These are phyloP conservation scores for Ondatra zibethicus DNA, from an alignment of 2,113 vertebrate species.

Conservation along the genomic window DNA sequence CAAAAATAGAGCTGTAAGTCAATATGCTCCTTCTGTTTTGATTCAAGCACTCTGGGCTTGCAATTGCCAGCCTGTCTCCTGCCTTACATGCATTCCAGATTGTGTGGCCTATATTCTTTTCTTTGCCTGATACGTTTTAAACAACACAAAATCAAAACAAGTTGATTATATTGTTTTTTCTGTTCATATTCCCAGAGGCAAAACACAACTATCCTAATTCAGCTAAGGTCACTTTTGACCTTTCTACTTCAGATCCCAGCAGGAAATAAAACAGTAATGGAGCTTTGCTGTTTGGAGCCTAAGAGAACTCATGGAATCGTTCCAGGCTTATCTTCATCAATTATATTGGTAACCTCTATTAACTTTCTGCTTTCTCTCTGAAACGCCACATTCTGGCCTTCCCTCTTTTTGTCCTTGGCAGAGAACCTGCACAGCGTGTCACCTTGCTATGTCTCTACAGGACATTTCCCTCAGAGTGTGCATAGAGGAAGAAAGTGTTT, in stretches of 20 bases:
- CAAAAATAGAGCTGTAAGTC: background rate
- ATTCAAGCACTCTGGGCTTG: background rate
- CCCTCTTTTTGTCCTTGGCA: conserved; percentile 21
- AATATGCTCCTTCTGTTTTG: background rate
- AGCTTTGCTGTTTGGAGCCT: conserved; percentile 29
- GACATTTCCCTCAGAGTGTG: background rate
- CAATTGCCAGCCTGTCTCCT: background rate
- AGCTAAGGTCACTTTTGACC: conserved; percentile 50
- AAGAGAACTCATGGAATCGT: background rate
- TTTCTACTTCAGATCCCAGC: conserved; percentile 70
- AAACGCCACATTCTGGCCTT: conserved; percentile 7
- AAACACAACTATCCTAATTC: conserved; percentile 61
- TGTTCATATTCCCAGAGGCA: conserved; percentile 28
- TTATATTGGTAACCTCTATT: conserved; percentile 35
- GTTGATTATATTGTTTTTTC: background rate
- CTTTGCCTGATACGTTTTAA: background rate
- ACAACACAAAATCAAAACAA: conserved; percentile 21
- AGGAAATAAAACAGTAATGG: conserved; percentile 40
- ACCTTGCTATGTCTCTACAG: background rate
- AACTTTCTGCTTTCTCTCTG: conserved; percentile 28
- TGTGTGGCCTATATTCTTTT: background rate
- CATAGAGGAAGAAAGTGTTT: background rate
- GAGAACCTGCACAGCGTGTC: background rate
- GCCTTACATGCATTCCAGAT: background rate
- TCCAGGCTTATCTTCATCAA: conserved; percentile 44